phyloP scores from a whole-genome alignment of 2,797 vertebrate species.

The Acrossocheilus fasciatus region DNA sequence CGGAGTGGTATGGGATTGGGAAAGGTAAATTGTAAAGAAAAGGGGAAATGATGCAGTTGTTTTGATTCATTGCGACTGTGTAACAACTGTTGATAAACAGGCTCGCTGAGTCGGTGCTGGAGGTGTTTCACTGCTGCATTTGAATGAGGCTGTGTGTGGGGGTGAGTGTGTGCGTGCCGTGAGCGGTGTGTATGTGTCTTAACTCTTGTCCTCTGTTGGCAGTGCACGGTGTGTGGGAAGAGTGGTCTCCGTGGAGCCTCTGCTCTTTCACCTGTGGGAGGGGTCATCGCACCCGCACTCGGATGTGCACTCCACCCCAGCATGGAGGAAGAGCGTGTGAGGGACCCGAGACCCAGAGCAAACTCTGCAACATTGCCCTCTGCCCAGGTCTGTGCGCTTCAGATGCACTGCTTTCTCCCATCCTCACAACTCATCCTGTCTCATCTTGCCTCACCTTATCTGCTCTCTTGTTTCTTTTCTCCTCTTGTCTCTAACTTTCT shows the following conservation, averaged over 20 bases:
- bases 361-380: constrained; percentile 99
- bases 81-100: constrained; percentile 26
- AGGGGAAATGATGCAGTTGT: constrained; percentile 39
- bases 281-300: constrained; percentile 97
- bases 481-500: neutral
- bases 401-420: neutral
- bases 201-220: constrained; percentile 79
- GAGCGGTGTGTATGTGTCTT: constrained; percentile 69
- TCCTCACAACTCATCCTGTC: neutral
- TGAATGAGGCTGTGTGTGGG: constrained; percentile 55
- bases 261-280: constrained; percentile 99
- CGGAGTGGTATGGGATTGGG: neutral
- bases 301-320: constrained; percentile 94
- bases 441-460: neutral
- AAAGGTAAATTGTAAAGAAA: constrained; percentile 28
- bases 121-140: constrained; percentile 68
- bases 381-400: constrained; percentile 87
- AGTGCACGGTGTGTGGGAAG: constrained; percentile 99
- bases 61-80: constrained; percentile 24
- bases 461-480: neutral
- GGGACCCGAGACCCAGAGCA: constrained; percentile 97
- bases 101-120: constrained; percentile 50
- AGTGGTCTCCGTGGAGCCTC: constrained; percentile 99
- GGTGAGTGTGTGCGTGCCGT: constrained; percentile 33
- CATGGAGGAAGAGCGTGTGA: constrained; percentile 97